Conservation (phyloP, 2,797 vertebrate species). For the Macropus fuliginosus region DNA sequence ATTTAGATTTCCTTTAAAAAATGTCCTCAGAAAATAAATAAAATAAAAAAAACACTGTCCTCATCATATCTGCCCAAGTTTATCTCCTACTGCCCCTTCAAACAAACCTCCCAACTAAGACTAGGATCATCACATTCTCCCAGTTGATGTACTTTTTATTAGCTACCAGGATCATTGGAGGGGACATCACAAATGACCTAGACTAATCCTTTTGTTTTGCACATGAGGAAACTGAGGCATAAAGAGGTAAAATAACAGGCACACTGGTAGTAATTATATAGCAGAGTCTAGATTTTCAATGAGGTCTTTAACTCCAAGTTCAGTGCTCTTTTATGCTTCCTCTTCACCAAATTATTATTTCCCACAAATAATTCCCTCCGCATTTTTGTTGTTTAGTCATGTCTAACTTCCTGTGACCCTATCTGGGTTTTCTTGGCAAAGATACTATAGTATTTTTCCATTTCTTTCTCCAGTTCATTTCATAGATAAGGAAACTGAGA, state of each 20-base stretch:
- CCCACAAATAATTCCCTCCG: background rate
- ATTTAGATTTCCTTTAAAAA: background rate
- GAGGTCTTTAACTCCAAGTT: background rate
- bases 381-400: background rate
- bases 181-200: background rate
- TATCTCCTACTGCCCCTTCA: background rate
- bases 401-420: background rate
- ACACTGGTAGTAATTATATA: background rate
- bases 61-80: background rate
- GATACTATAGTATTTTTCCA: background rate
- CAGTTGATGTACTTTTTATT: background rate
- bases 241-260: background rate
- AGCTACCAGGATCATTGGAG: background rate
- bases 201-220: background rate
- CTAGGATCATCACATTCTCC: background rate
- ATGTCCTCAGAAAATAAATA: background rate
- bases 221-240: background rate
- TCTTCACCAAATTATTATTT: background rate
- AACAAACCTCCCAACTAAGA: background rate
- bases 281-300: background rate
- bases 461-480: background rate
- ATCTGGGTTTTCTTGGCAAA: background rate
- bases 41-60: background rate
- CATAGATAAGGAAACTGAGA: background rate
- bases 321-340: background rate